Evolutionary conservation across 2,113 vertebrate genomes (phyloP), one percentile per base, ranked within the genome.

Genomic region (Odobenus rosmarus): DNA sequence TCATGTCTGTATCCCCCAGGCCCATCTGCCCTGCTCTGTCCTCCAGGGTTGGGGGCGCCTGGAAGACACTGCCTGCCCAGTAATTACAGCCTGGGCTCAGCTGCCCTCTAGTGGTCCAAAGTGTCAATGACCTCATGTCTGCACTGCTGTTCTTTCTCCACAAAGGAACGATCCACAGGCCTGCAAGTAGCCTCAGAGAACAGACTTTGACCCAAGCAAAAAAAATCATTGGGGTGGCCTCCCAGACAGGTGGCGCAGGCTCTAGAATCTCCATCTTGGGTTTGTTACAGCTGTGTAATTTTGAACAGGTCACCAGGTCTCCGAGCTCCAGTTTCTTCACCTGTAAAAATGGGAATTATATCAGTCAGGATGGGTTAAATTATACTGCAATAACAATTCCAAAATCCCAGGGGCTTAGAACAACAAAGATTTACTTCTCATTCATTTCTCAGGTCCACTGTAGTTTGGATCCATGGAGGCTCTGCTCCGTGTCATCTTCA

Each of bases 71-170:
- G 7, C 69, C 57, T 8, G 14, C 31, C 77, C 46, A 2, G 1
- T 36, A 33, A 76, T 23, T 57, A 42, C 31, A 90, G 14, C 31
- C 62, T 80, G 80, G 51, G 59, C 72, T 90, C 91, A 3, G 36
- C 97, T 96, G 90, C 87, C 94, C 96, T 88, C 97, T 96, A 76
- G 93, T 88, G 97, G 96, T 15, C 74, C 8, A 51, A 55, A 42
- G 26, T 46, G n/a, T 24, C 33, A 85, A 82, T 71, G 81, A 51
- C 46, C 7, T 42, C 14, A 5, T 76, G 3, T 59, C 42, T 8
- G 9, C 9, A 5, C 33, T 2, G 14, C 3, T 1, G 2, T 76
- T 51, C 16, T 57, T 90, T 79, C 53, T 71, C 21, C 18, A 16
- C 31, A 1, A 81, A 51, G 9, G 67, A 42, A 72, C n/a, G 18